Conservation (phyloP, 1,140 invertebrate species). For the Heliconius melpomene region DNA sequence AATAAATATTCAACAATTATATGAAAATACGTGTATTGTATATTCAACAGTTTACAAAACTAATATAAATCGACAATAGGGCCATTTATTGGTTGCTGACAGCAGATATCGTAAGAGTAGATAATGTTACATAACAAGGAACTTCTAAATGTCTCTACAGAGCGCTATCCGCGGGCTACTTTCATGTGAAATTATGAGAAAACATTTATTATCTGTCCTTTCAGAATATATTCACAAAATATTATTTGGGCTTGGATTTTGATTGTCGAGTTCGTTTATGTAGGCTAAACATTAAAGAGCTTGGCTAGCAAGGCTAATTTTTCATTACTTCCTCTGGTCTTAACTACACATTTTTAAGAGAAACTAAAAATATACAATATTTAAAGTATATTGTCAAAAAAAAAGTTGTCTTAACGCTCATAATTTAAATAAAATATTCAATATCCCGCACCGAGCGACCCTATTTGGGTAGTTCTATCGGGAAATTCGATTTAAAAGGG, state of each 20-base stretch:
- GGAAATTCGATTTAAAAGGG: slow-evolving; percentile 31
- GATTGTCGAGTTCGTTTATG: neutral
- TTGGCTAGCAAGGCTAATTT: no score
- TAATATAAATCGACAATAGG: neutral
- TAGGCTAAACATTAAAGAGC: neutral
- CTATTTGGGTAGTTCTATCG: slow-evolving; percentile 12
- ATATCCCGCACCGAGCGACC: neutral
- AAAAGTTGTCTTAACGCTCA: neutral
- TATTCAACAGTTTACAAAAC: neutral
- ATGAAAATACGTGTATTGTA: neutral
- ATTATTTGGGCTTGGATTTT: neutral
- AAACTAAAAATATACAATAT: no score
- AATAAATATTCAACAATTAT: neutral
- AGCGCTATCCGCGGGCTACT: neutral
- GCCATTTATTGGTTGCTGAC: neutral
- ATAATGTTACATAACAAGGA: no score
- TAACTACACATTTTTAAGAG: no score
- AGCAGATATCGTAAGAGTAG: neutral
- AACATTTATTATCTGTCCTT: neutral
- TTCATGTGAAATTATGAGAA: neutral
- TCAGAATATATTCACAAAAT: neutral
- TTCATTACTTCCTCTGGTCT: no score
- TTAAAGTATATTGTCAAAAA: neutral
- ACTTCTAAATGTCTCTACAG: neutral
- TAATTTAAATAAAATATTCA: slow-evolving; percentile 1